Base-by-base conservation (phyloP, 2,797 vertebrate genomes). In the Chelmon rostratus region DNA sequence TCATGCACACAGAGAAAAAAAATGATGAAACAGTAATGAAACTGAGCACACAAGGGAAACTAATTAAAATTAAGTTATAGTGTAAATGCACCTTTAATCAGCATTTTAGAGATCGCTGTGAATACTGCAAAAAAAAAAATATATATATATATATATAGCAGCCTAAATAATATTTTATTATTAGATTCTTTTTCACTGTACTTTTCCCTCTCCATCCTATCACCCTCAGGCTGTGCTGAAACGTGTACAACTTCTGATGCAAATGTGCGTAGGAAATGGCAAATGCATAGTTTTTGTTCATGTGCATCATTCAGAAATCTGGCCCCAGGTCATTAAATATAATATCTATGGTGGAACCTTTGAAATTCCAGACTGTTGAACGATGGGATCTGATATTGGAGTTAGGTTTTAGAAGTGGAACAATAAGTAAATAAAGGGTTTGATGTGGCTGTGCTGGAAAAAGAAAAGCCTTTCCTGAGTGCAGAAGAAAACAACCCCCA, bases 401-500 rank as follows among this genome's bases (percentile, higher is more conserved):
- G 37, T 28, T 15, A 18, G 33, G 1, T 53, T 64, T 64, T 11
- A 31, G 1, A 35, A 31, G 25, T 37, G 5, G 11, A 33, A 28
- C 50, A 74, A 35, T 12, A 56, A 54, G 13, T 52, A 28, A 28
- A 78, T 81, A 6, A 38, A 13, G 6, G 50, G 15, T 67, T 72
- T 49, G 12, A 35, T 69, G 37, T 53, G 18, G 37, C 28, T 76
- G 11, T 56, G 15, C 10, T 57, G 42, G 53, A 28, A 15, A 56
- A 42, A 71, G 73, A 38, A 42, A 18, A 23, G 5, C 78, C 3
- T 67, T 79, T 57, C 58, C 40, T 79, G 58, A 78, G 40, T 63
- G 52, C 57, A 65, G 8, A 52, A 2, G 42, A 19, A 86, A 76
- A 78, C 62, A 76, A 68, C 65, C 50, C 25, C 52, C 18, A 64